These are phyloP conservation scores for Sporophila hypoxantha DNA, from an alignment of 2,113 vertebrate species.

Conservation along the genomic window DNA sequence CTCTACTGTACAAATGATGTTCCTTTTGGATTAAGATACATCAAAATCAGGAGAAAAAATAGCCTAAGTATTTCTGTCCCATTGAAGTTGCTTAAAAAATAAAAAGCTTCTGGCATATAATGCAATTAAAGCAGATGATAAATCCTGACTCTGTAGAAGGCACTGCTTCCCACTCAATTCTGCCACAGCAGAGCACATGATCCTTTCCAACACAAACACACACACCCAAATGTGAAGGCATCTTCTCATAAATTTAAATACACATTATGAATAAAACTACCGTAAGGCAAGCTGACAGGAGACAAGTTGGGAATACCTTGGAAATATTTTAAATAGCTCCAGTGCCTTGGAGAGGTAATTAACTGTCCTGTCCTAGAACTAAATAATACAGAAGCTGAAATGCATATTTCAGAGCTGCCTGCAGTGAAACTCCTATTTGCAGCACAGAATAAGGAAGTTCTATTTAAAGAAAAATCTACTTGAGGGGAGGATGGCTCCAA, in stretches of 20 bases:
- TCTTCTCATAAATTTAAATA: not conserved
- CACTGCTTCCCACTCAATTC: not conserved
- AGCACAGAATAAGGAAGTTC: not conserved
- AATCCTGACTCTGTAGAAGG: not conserved
- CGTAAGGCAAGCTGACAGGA: not conserved
- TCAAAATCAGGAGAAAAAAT: not conserved
- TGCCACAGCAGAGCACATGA: not conserved
- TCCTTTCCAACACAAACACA: not conserved
- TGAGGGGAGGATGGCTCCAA: not conserved
- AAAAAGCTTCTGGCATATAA: not conserved
- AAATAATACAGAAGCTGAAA: not conserved
- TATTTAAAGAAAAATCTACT: not conserved
- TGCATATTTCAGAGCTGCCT: not conserved
- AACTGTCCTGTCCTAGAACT: not conserved
- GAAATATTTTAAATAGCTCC: constrained; percentile 12
- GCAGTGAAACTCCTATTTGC: not conserved
- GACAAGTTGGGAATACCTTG: not conserved
- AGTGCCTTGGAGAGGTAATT: not conserved
- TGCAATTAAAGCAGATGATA: not conserved
- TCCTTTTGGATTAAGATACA: not conserved
- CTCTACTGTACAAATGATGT: not conserved
- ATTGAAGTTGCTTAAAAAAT: not conserved
- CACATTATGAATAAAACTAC: not conserved
- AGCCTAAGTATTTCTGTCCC: not conserved
- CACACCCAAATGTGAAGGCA: not conserved